phyloP scores from a whole-genome alignment of 2,797 vertebrate genomes.

The Dallia pectoralis region DNA sequence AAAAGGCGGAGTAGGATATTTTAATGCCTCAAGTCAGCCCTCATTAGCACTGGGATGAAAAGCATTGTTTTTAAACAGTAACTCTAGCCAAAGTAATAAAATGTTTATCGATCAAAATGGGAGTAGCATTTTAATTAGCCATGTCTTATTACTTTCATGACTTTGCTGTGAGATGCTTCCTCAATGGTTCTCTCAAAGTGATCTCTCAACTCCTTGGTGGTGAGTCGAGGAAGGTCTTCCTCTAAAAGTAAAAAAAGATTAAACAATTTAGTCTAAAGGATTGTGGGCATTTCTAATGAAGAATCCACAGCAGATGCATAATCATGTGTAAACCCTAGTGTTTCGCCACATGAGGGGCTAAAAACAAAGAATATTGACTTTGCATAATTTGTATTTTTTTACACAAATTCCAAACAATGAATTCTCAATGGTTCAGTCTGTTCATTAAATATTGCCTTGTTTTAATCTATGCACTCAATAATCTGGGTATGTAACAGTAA shows the following conservation, averaged over 20 bases:
- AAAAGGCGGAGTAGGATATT: not conserved
- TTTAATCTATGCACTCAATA: too few relatives aligned
- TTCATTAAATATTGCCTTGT: too few relatives aligned
- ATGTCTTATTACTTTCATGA: slow-evolving; percentile 80
- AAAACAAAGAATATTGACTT: too few relatives aligned
- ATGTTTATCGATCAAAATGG: not conserved
- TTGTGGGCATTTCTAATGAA: not conserved
- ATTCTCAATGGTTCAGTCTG: too few relatives aligned
- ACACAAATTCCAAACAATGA: too few relatives aligned
- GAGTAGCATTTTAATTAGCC: slow-evolving; percentile 7
- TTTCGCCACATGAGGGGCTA: too few relatives aligned
- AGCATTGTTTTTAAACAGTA: not conserved
- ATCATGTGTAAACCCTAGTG: not conserved
- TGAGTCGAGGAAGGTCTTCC: slow-evolving; percentile 83
- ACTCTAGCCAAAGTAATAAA: not conserved
- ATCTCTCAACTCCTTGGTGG: slow-evolving; percentile 87
- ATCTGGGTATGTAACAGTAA: not conserved
- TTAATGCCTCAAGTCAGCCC: not conserved
- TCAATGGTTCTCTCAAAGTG: slow-evolving; percentile 91
- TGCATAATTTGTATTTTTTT: too few relatives aligned
- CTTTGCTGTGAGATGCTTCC: slow-evolving; percentile 78
- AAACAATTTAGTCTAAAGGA: too few relatives aligned
- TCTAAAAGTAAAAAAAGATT: slow-evolving; percentile 50
- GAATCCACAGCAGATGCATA: not conserved
- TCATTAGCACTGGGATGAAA: not conserved